phyloP scores from a whole-genome alignment of 2,888 invertebrate genomes.

The Agapostemon virescens region DNA sequence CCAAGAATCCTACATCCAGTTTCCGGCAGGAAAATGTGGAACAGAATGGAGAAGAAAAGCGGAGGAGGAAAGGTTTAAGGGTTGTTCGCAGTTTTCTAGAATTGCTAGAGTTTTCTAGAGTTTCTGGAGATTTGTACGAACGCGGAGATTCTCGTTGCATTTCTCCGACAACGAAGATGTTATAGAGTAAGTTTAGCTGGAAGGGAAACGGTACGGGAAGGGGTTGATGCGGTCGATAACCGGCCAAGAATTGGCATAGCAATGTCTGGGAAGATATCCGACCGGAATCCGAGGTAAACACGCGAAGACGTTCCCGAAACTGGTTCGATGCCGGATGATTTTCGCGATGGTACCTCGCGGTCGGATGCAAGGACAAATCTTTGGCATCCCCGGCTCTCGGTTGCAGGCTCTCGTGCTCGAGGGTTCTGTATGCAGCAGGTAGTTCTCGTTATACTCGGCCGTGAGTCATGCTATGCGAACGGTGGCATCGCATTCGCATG shows the following conservation, averaged over 20 bases:
- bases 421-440: conserved; percentile 38
- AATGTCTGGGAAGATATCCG: neutral
- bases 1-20: too few species aligned
- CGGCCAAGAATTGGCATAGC: conserved; percentile 7
- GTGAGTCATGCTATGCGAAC: conserved; percentile 62
- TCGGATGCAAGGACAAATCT: conserved; percentile 55
- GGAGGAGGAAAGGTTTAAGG: too few species aligned
- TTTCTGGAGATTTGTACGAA: too few species aligned
- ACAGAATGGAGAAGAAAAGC: too few species aligned
- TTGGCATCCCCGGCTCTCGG: conserved; percentile 45
- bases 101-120: too few species aligned
- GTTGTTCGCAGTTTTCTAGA: too few species aligned
- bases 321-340: conserved; percentile 30
- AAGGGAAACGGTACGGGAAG: too few species aligned
- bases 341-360: conserved; percentile 23
- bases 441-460: conserved; percentile 50
- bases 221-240: too few species aligned
- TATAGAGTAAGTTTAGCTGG: too few species aligned
- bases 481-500: conserved; percentile 60
- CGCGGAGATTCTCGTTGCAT: too few species aligned
- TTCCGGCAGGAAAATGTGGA: too few species aligned
- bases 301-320: conserved; percentile 20
- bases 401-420: conserved; percentile 15
- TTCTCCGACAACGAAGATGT: too few species aligned
- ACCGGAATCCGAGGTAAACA: conserved; percentile 36